These are phyloP conservation scores for Myotis brandtii DNA, from an alignment of 2,113 vertebrate genomes.

Conservation along the genomic window DNA sequence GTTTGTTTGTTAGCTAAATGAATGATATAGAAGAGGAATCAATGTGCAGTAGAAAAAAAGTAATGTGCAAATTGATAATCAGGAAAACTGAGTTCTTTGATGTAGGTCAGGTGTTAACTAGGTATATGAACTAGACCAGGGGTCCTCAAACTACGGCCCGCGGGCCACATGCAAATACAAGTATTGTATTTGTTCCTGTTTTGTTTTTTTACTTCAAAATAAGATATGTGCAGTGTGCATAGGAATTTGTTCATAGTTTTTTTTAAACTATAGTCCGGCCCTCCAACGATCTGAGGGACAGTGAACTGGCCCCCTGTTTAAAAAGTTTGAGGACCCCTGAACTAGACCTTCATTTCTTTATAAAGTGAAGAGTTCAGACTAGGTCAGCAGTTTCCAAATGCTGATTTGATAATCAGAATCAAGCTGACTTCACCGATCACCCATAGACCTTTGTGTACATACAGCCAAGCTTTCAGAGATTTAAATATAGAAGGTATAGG, in stretches of 20 bases:
- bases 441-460: not conserved
- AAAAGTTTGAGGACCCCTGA: too few species aligned
- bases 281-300: too few species aligned
- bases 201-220: too few species aligned
- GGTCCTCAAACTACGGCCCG: too few species aligned
- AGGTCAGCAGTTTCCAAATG: not conserved
- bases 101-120: not conserved
- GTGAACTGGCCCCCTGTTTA: too few species aligned
- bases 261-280: too few species aligned
- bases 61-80: not conserved
- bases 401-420: not conserved
- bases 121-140: not conserved
- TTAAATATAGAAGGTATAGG: not conserved
- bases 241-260: too few species aligned
- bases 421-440: not conserved
- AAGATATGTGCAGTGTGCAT: too few species aligned
- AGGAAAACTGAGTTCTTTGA: not conserved
- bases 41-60: not conserved
- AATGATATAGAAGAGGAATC: not conserved
- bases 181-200: too few species aligned
- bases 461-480: not conserved
- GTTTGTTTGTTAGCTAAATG: not conserved
- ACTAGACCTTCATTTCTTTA: slow-evolving; percentile 29
- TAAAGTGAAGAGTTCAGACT: not conserved
- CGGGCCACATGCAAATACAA: too few species aligned